These are phyloP conservation scores for Diplolepis rosae DNA, from an alignment of 2,888 invertebrate genomes.

Conservation along the genomic window DNA sequence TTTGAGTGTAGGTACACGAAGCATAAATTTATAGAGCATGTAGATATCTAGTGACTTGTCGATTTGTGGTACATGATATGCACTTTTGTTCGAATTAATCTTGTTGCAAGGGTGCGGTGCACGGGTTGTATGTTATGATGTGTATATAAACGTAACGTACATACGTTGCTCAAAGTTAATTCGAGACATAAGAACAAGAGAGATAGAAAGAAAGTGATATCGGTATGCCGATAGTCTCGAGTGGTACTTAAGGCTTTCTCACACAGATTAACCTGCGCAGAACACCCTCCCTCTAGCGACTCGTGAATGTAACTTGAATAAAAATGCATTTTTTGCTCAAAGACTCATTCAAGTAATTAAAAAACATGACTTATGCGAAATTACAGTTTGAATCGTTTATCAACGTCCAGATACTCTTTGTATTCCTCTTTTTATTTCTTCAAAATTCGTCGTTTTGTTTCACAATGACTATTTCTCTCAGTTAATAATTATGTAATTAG, in stretches of 20 bases:
- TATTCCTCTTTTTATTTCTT: background rate
- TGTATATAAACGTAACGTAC: background rate
- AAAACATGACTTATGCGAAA: conserved; percentile 1
- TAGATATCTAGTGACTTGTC: background rate
- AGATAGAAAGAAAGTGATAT: background rate
- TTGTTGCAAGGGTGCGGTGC: background rate
- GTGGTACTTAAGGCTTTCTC: conserved; percentile 6
- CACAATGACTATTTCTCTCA: too few species aligned
- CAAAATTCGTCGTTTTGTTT: conserved; percentile 14
- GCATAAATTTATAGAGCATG: too few species aligned
- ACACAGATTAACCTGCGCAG: background rate
- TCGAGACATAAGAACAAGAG: background rate
- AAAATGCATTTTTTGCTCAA: conserved; percentile 11
- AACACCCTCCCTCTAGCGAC: background rate
- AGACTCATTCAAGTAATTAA: background rate
- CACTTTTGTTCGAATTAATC: background rate
- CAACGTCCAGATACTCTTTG: background rate
- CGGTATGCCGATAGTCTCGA: conserved; percentile 6
- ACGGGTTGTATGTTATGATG: background rate
- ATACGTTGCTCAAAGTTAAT: background rate
- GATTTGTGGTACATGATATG: conserved; percentile 11
- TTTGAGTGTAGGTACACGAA: too few species aligned
- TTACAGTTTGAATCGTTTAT: conserved; percentile 13
- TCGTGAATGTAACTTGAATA: background rate
- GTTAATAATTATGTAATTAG: too few species aligned